A percentile compares a stretch with the other conserved stretches of the same genome.
Conservation (phyloP, 2,113 vertebrate genomes). For the Pelecanus crispus region DNA sequence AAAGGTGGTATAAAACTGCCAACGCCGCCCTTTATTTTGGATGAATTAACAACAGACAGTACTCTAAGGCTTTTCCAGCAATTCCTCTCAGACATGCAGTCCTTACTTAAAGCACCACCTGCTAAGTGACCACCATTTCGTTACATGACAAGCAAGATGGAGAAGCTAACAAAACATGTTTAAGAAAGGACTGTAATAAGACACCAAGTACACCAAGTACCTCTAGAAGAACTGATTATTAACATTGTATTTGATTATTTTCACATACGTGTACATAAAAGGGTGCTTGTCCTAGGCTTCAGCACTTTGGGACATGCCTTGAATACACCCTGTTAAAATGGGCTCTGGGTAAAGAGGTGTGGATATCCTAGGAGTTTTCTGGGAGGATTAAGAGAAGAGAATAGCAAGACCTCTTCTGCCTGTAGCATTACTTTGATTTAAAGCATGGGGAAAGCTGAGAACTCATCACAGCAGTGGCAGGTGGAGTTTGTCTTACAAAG, state of each 20-base stretch:
- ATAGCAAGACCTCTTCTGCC: not conserved
- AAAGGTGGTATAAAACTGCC: fast-evolving
- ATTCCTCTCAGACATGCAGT: not conserved
- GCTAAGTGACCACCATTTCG: not conserved
- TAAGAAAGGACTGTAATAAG: not conserved
- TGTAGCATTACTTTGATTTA: not conserved
- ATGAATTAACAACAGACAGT: fast-evolving
- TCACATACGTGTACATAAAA: not conserved
- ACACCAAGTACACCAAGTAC: not conserved
- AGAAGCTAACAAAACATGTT: not conserved
- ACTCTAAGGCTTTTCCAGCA: not conserved
- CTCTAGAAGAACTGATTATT: not conserved
- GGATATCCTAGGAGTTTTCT: not conserved
- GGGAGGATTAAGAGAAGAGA: not conserved
- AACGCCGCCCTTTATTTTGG: not conserved
- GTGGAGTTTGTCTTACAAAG: not conserved
- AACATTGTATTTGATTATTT: not conserved
- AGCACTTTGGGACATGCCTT: not conserved
- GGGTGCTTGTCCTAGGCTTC: not conserved
- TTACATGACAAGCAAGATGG: not conserved
- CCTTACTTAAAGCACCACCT: fast-evolving
- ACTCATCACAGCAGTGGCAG: not conserved
- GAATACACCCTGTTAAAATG: not conserved
- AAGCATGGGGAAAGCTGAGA: not conserved
- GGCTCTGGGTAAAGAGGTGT: not conserved